phyloP scores from a whole-genome alignment of 2,888 invertebrate species.

The Elysia crispata region DNA sequence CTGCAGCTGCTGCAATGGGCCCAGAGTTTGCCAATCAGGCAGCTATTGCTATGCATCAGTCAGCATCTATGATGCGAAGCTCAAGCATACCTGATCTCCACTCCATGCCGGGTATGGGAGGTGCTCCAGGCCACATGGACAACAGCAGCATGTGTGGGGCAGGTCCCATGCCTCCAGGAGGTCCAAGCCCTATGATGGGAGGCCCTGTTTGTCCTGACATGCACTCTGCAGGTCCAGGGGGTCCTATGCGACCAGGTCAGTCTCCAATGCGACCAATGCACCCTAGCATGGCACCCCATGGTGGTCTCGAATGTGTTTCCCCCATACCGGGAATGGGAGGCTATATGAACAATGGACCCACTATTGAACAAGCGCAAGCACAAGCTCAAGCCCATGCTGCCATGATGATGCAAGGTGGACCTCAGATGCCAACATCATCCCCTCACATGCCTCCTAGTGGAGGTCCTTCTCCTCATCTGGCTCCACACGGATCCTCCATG shows the following conservation, averaged over 20 bases:
- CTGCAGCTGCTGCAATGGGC: conserved; percentile 54
- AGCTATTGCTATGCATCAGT: conserved; percentile 59
- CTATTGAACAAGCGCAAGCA: conserved; percentile 44
- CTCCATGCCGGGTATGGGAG: conserved; percentile 58
- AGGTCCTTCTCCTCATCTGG: conserved; percentile 50
- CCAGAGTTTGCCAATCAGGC: conserved; percentile 54
- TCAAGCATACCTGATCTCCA: conserved; percentile 53
- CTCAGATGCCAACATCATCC: conserved; percentile 39
- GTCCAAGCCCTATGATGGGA: conserved; percentile 37
- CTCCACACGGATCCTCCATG: neutral
- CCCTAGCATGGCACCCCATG: conserved; percentile 59
- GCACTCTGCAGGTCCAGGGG: conserved; percentile 48
- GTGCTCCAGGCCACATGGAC: conserved; percentile 52
- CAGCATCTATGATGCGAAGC: conserved; percentile 57
- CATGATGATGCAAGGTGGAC: conserved; percentile 52
- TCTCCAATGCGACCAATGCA: conserved; percentile 50
- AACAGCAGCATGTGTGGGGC: neutral
- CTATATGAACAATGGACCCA: conserved; percentile 36
- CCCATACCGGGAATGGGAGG: conserved; percentile 47
- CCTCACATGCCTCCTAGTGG: conserved; percentile 32
- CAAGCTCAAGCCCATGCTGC: conserved; percentile 48
- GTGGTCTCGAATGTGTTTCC: conserved; percentile 50
- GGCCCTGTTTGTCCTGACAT: conserved; percentile 54
- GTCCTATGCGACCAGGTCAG: conserved; percentile 54
- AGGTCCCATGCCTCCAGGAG: conserved; percentile 50